Percentiles rank a stretch among this genome's conserved stretches.
Conservation (phyloP, 1,140 invertebrate genomes). For the Trichonephila clavata region DNA sequence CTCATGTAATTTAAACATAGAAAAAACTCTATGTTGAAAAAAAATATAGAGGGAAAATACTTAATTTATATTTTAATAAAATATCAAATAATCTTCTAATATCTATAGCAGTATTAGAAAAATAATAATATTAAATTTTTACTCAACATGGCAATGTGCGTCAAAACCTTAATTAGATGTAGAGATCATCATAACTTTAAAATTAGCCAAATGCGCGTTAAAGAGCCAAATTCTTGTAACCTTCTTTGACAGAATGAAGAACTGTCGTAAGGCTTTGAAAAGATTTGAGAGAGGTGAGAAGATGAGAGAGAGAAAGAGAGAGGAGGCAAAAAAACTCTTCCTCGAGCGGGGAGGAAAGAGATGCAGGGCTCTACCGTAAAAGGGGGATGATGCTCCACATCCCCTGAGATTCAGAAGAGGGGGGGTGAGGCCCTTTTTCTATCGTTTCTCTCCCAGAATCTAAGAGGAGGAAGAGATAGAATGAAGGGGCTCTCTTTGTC, state of each 20-base stretch:
- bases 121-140: too few species aligned
- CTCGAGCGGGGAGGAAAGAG: conserved; percentile 6
- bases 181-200: not conserved
- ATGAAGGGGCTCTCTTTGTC: conserved; percentile 61
- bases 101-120: too few species aligned
- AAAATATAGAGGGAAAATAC: too few species aligned
- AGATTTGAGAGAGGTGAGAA: conserved; percentile 50
- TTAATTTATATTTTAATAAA: too few species aligned
- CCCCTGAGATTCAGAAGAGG: conserved; percentile 64
- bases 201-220: not conserved
- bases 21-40: too few species aligned
- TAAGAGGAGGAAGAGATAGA: conserved; percentile 49
- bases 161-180: too few species aligned
- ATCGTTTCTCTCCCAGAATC: conserved; percentile 67
- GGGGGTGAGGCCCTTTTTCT: conserved; percentile 59
- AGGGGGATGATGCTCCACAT: conserved; percentile 37
- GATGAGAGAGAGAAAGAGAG: not conserved
- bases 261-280: conserved; percentile 14
- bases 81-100: too few species aligned
- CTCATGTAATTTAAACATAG: too few species aligned
- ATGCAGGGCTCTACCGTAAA: not conserved
- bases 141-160: too few species aligned
- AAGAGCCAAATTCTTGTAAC: conserved; percentile 23
- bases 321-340: conserved; percentile 17
- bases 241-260: conserved; percentile 53